phyloP scores from a whole-genome alignment of 2,797 vertebrate genomes.

The Netta rufina region DNA sequence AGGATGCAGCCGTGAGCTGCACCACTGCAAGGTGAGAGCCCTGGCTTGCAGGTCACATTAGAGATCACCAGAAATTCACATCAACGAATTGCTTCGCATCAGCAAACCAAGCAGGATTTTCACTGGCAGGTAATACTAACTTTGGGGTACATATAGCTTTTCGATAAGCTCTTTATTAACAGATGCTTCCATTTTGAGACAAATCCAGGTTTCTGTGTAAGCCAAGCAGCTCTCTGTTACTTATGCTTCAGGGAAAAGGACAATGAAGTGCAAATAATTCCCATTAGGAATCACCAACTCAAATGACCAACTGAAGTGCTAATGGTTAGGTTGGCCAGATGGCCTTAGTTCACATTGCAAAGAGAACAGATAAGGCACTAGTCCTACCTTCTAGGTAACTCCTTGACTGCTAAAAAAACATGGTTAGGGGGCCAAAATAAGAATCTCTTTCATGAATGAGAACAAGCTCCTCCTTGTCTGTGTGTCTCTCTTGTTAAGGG shows the following conservation, averaged over 20 bases:
- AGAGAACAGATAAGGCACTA: fast-evolving
- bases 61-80: fast-evolving
- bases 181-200: neutral
- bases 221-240: neutral
- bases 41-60: neutral
- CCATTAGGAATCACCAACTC: fast-evolving
- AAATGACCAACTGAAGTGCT: fast-evolving
- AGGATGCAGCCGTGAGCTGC: fast-evolving
- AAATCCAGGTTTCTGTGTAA: neutral
- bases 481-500: fast-evolving
- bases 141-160: fast-evolving
- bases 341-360: fast-evolving
- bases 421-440: neutral
- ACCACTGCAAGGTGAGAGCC: fast-evolving
- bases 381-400: neutral
- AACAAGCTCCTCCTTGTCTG: neutral
- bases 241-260: neutral
- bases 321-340: fast-evolving
- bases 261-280: neutral
- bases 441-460: fast-evolving
- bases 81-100: fast-evolving
- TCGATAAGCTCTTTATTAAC: fast-evolving
- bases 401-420: neutral
- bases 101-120: fast-evolving
- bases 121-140: fast-evolving